These are phyloP conservation scores for Philaenus spumarius DNA, from an alignment of 1,140 invertebrate genomes.

Conservation along the genomic window DNA sequence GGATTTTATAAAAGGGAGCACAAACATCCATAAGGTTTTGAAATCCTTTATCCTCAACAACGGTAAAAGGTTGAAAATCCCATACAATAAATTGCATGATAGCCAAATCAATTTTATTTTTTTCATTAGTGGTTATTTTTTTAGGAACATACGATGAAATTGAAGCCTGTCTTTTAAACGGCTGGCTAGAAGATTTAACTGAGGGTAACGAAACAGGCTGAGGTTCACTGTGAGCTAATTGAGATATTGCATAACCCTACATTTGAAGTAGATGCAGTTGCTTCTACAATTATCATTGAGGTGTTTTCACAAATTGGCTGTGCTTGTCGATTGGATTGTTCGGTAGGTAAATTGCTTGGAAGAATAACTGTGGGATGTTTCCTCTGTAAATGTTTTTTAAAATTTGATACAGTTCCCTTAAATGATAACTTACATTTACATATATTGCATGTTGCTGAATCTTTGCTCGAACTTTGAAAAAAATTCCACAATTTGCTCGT, in stretches of 20 bases:
- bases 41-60: slow-evolving; percentile 5
- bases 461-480: no score
- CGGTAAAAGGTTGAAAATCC: slow-evolving; percentile 4
- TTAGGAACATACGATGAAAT: background rate
- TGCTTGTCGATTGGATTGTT: background rate
- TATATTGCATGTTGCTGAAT: no score
- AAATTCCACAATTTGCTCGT: no score
- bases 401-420: no score
- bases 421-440: no score
- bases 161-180: slow-evolving; percentile 4
- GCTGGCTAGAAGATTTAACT: background rate
- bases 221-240: background rate
- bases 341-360: background rate
- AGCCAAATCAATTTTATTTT: slow-evolving; percentile 2
- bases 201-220: background rate
- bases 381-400: slow-evolving; percentile 6
- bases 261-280: background rate
- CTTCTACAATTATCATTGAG: background rate
- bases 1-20: background rate
- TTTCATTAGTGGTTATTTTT: background rate
- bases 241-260: background rate
- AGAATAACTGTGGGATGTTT: slow-evolving; percentile 2
- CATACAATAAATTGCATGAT: background rate
- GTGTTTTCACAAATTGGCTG: background rate
- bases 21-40: background rate